These are phyloP conservation scores for Encarsia formosa DNA, from an alignment of 2,888 invertebrate species.

Conservation along the genomic window DNA sequence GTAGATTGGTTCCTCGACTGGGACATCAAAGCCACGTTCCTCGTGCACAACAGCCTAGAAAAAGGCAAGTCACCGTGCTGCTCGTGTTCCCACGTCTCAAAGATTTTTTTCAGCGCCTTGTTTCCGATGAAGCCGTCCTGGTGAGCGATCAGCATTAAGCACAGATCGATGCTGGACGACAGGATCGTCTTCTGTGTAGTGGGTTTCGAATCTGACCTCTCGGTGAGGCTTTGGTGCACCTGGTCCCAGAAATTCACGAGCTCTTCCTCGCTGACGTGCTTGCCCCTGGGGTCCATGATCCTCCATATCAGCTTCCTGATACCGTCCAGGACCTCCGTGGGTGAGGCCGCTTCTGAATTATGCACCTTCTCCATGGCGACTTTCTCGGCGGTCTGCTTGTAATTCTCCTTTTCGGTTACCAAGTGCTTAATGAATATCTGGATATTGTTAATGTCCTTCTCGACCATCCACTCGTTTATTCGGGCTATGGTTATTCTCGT, in stretches of 20 bases:
- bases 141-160: slow-evolving; percentile 41
- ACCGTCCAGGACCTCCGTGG: slow-evolving; percentile 36
- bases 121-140: slow-evolving; percentile 35
- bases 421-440: slow-evolving; percentile 42
- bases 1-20: slow-evolving; percentile 31
- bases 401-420: slow-evolving; percentile 34
- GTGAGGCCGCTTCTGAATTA: slow-evolving; percentile 35
- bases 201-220: slow-evolving; percentile 38
- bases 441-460: slow-evolving; percentile 48
- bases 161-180: slow-evolving; percentile 41
- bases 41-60: slow-evolving; percentile 40
- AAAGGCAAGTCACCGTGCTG: slow-evolving; percentile 36
- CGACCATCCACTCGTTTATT: slow-evolving; percentile 58
- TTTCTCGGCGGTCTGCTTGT: slow-evolving; percentile 26
- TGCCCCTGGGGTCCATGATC: slow-evolving; percentile 38
- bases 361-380: slow-evolving; percentile 25
- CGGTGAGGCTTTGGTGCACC: slow-evolving; percentile 35
- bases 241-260: slow-evolving; percentile 33
- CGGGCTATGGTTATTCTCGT: slow-evolving; percentile 53
- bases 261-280: slow-evolving; percentile 29
- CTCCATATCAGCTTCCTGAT: slow-evolving; percentile 41
- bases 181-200: slow-evolving; percentile 36
- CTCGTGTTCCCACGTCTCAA: slow-evolving; percentile 41
- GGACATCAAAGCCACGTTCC: slow-evolving; percentile 43
- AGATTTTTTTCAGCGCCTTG: slow-evolving; percentile 37